A percentile compares a stretch with the other conserved stretches of the same genome.
Evolutionary conservation across 2,888 invertebrate species (phyloP).

Genomic region (Caradrina clavipalpis): DNA sequence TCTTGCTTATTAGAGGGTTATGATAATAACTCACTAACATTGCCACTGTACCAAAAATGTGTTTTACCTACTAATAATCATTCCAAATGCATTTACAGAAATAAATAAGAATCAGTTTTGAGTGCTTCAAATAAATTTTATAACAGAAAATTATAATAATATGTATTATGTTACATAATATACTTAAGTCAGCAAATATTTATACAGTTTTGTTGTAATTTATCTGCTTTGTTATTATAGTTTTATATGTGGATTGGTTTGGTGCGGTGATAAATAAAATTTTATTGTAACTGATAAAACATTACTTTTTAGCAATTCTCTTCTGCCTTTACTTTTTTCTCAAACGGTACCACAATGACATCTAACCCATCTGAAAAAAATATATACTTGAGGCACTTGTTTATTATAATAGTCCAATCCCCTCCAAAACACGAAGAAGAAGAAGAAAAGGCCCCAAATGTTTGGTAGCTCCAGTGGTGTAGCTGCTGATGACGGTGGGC

Average conservation of each 20-base stretch:
- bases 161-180: conserved; percentile 23
- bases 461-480: no score
- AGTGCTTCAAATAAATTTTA: conserved; percentile 28
- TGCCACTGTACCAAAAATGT: conserved; percentile 29
- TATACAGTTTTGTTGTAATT: conserved; percentile 35
- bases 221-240: conserved; percentile 23
- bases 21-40: conserved; percentile 11
- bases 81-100: conserved; percentile 51
- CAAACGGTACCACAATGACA: conserved; percentile 77
- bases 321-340: conserved; percentile 65
- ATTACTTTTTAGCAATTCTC: conserved; percentile 10
- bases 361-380: conserved; percentile 71
- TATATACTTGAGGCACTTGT: not conserved
- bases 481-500: no score
- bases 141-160: conserved; percentile 10
- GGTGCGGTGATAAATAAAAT: conserved; percentile 27
- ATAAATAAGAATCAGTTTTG: conserved; percentile 9
- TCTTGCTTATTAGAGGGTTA: not conserved
- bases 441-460: no score
- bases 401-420: no score
- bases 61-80: conserved; percentile 31
- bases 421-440: no score
- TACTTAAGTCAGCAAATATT: conserved; percentile 18
- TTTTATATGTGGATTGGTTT: conserved; percentile 45
- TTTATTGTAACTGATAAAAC: conserved; percentile 27